Conservation (phyloP, 2,113 vertebrate genomes). For the Gulo gulo region DNA sequence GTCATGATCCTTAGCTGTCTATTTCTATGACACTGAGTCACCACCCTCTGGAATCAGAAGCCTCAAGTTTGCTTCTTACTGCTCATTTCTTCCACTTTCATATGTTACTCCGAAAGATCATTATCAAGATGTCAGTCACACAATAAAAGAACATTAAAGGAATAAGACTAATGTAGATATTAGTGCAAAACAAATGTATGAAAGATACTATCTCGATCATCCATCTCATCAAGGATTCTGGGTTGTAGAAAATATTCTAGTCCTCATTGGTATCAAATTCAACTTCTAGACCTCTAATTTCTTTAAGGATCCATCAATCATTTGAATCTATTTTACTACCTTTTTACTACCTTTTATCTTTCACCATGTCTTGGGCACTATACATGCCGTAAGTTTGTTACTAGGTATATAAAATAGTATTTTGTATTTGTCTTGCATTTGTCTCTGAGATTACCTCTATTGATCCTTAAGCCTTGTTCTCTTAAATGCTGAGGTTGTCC, state of each 20-base stretch:
- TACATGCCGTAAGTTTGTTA: background rate
- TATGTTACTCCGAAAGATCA: background rate
- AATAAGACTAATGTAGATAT: background rate
- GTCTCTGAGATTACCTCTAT: background rate
- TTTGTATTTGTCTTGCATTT: background rate
- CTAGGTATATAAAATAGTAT: background rate
- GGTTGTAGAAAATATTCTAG: background rate
- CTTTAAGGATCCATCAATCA: background rate
- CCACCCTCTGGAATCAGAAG: background rate
- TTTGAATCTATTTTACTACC: background rate
- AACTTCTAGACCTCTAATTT: background rate
- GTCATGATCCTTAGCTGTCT: background rate
- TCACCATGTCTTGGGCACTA: background rate
- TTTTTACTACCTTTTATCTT: background rate
- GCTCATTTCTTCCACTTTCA: background rate
- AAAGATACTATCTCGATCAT: background rate
- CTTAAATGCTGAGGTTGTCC: background rate
- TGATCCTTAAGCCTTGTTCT: background rate
- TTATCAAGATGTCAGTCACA: background rate
- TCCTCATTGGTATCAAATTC: background rate
- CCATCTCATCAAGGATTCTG: background rate
- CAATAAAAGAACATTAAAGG: background rate
- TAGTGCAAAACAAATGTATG: background rate
- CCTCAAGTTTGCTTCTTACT: background rate
- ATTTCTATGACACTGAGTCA: background rate